These are phyloP conservation scores for Sylvicola cinctus DNA, from an alignment of 2,888 invertebrate genomes.

Conservation along the genomic window DNA sequence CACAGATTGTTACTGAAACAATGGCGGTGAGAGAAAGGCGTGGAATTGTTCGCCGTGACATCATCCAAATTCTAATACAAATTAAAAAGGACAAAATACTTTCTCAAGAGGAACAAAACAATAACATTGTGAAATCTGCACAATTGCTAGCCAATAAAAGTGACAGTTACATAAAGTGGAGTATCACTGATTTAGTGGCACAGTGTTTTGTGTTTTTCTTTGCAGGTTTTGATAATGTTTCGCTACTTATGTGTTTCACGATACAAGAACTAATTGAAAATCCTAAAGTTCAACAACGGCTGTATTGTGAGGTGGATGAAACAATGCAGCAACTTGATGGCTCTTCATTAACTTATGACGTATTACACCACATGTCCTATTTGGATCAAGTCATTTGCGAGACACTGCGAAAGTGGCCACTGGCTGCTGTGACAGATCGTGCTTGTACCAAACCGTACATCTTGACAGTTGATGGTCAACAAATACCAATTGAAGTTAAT, in stretches of 20 bases:
- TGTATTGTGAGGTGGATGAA: conserved; percentile 28
- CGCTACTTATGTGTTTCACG: conserved; percentile 23
- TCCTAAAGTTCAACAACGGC: conserved; percentile 28
- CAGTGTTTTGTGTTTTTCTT: conserved; percentile 23
- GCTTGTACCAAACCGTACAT: not conserved
- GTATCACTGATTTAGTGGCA: conserved; percentile 9
- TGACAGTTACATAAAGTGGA: not conserved
- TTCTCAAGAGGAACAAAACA: conserved; percentile 1
- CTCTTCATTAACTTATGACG: conserved; percentile 28
- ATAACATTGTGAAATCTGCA: conserved; percentile 12
- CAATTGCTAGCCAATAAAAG: no score
- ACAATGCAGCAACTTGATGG: conserved; percentile 16
- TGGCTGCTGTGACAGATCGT: conserved; percentile 2
- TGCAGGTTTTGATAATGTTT: conserved; percentile 28
- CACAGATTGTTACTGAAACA: not conserved
- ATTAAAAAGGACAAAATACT: conserved; percentile 8
- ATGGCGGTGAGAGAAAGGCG: not conserved
- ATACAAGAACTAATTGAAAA: conserved; percentile 30
- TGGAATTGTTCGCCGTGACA: not conserved
- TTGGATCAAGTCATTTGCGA: conserved; percentile 29
- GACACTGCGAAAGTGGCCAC: conserved; percentile 3
- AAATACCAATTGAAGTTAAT: not conserved
- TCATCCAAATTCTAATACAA: not conserved
- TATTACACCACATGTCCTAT: conserved; percentile 32
- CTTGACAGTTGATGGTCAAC: not conserved